phyloP scores from a whole-genome alignment of 1,140 invertebrate genomes.

The Radopholus similis region DNA sequence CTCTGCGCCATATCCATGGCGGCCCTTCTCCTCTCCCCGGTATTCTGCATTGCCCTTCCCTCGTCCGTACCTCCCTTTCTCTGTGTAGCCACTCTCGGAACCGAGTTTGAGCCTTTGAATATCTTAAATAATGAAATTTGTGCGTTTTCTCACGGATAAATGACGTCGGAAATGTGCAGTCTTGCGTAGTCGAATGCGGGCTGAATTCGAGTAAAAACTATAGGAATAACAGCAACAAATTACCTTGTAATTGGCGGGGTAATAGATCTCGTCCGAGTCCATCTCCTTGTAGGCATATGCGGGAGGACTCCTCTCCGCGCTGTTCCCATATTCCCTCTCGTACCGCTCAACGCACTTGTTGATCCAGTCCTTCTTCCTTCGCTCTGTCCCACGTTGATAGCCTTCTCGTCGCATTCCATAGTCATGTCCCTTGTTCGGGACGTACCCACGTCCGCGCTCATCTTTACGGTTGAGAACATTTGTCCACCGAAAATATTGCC shows the following conservation, averaged over 20 bases:
- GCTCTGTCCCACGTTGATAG: neutral
- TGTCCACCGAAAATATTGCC: no score
- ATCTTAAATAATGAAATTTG: no score
- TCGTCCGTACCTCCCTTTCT: neutral
- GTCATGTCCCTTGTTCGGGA: no score
- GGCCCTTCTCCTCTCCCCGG: no score
- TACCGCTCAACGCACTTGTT: neutral
- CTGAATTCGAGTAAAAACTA: no score
- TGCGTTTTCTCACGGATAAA: neutral
- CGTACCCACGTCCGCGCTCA: no score
- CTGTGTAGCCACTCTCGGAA: neutral
- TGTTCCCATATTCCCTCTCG: neutral
- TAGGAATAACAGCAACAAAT: neutral
- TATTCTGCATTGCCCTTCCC: neutral
- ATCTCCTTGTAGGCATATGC: neutral
- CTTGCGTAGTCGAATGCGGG: neutral
- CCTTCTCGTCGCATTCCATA: no score
- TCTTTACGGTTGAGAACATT: no score
- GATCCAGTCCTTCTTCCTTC: neutral
- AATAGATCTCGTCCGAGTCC: neutral
- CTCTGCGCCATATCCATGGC: neutral
- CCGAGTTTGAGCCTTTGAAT: no score
- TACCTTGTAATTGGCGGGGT: neutral
- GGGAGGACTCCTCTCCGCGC: neutral
- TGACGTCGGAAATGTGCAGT: neutral